phyloP scores from a whole-genome alignment of 2,888 invertebrate species.

The Augiades crinisus region DNA sequence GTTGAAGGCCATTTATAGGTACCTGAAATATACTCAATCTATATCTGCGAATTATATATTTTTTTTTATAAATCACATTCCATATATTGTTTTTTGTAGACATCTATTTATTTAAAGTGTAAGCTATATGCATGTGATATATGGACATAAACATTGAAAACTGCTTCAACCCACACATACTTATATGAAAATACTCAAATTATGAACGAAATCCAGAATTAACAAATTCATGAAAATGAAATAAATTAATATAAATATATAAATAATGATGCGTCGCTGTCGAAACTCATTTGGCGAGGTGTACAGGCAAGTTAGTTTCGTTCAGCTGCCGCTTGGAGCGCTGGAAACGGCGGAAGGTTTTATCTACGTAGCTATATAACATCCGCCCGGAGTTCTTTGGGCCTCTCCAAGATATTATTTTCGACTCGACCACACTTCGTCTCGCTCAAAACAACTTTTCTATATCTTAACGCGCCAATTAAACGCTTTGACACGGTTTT shows the following conservation, averaged over 20 bases:
- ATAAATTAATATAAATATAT: conserved; percentile 18
- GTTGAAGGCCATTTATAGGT: no score
- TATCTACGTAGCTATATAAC: conserved; percentile 80
- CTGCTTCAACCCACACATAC: no score
- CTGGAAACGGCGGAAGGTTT: conserved; percentile 78
- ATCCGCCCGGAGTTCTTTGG: conserved; percentile 73
- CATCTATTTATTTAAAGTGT: no score
- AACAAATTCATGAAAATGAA: neutral
- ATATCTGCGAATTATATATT: no score
- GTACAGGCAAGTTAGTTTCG: conserved; percentile 70
- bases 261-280: conserved; percentile 30
- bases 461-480: conserved; percentile 53
- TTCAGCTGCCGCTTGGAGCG: conserved; percentile 68
- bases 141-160: no score
- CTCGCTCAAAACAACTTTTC: conserved; percentile 77
- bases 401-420: conserved; percentile 73
- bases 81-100: no score
- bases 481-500: conserved; percentile 57
- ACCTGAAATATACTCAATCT: no score
- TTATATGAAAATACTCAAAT: no score
- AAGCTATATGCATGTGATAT: no score
- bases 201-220: no score
- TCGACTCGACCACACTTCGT: conserved; percentile 63
- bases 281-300: conserved; percentile 56
- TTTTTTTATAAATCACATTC: no score